Percentiles rank a stretch among this genome's conserved stretches.
phyloP scores from a whole-genome alignment of 2,888 invertebrate species.

The Eupithecia inturbata region DNA sequence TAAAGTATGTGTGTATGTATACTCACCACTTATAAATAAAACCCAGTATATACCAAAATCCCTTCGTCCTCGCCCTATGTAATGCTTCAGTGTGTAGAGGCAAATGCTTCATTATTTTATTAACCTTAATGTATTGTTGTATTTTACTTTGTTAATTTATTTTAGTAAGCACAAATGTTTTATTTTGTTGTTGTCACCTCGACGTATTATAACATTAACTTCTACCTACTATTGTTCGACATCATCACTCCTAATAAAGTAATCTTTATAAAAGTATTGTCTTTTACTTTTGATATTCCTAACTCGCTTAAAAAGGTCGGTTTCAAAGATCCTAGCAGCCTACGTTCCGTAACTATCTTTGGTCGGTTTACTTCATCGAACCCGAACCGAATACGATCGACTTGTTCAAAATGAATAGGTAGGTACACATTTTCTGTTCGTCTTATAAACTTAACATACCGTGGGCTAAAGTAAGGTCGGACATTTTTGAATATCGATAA shows the following conservation, averaged over 20 bases:
- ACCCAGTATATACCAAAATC: constrained; percentile 24
- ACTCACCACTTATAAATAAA: constrained; percentile 20
- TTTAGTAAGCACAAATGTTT: constrained; percentile 80
- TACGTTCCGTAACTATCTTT: no score
- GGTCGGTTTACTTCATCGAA: not conserved
- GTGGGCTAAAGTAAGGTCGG: no score
- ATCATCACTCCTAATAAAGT: constrained; percentile 82
- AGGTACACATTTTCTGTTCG: not conserved
- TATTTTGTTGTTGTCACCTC: constrained; percentile 80
- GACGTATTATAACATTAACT: constrained; percentile 78
- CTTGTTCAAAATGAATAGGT: not conserved
- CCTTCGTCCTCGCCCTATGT: constrained; percentile 74
- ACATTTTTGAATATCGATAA: no score
- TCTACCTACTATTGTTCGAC: constrained; percentile 71
- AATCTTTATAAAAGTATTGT: constrained; percentile 73
- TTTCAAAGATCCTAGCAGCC: not conserved
- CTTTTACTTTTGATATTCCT: constrained; percentile 55
- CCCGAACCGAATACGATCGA: not conserved
- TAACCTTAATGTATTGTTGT: constrained; percentile 74
- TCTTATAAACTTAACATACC: no score
- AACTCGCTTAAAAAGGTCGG: not conserved
- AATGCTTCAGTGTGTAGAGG: constrained; percentile 67
- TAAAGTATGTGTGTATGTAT: constrained; percentile 21
- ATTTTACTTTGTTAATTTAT: constrained; percentile 83
- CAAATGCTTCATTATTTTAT: constrained; percentile 57